Evolutionary conservation across 53 echinoderm and acorn worm species (phyloP).

Genomic region (Echinarachnius parma): DNA sequence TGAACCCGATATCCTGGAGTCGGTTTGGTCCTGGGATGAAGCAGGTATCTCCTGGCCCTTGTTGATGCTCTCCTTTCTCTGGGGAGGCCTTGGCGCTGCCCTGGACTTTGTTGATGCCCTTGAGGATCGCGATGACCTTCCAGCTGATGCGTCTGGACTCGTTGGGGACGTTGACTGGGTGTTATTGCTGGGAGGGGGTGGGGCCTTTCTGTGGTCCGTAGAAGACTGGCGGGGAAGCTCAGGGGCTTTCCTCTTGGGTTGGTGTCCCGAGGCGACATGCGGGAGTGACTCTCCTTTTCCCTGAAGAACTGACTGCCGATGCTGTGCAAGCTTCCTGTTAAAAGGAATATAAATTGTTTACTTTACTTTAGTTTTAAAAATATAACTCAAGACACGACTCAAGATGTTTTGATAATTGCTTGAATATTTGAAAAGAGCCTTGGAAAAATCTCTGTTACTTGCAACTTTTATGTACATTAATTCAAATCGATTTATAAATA

Average conservation of each 20-base stretch:
- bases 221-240: constrained; percentile 40
- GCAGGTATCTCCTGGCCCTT: too few species aligned
- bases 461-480: too few species aligned
- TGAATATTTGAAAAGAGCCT: too few species aligned
- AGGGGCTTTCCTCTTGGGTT: constrained; percentile 61
- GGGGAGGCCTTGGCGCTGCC: constrained; percentile 82
- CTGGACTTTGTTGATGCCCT: constrained; percentile 56
- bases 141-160: constrained; percentile 9
- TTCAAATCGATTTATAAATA: too few species aligned
- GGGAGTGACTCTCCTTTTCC: constrained; percentile 1
- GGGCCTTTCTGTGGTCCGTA: constrained; percentile 64
- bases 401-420: too few species aligned
- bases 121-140: not conserved
- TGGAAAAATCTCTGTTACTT: too few species aligned
- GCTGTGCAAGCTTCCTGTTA: constrained; percentile 83
- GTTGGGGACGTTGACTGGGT: not conserved
- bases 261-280: not conserved
- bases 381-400: too few species aligned
- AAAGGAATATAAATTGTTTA: not conserved
- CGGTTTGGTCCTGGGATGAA: constrained; percentile 12
- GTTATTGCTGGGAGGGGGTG: constrained; percentile 77
- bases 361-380: not conserved
- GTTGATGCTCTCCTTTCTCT: constrained; percentile 33
- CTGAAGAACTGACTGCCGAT: constrained; percentile 63
- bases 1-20: constrained; percentile 4